A percentile compares a stretch with the other conserved stretches of the same genome.
These are phyloP conservation scores for Dryobates pubescens DNA, from an alignment of 2,797 vertebrate species.

Conservation along the genomic window DNA sequence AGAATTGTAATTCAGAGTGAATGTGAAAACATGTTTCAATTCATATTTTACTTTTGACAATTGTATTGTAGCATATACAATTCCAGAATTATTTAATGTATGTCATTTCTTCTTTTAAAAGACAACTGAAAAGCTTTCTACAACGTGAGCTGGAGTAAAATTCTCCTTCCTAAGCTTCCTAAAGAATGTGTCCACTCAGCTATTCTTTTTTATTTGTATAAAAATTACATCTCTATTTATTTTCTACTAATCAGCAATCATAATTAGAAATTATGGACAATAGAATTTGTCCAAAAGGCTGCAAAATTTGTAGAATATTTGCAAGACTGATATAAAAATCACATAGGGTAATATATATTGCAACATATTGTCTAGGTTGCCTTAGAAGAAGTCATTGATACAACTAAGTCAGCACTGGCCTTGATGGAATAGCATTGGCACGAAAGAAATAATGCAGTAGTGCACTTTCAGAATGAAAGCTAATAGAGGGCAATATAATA, in stretches of 20 bases:
- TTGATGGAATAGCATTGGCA: conserved; percentile 32
- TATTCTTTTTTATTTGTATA: not conserved
- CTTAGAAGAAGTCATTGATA: conserved; percentile 37
- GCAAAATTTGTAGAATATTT: conserved; percentile 30
- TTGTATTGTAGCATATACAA: not conserved
- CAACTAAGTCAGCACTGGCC: conserved; percentile 17
- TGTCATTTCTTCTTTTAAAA: conserved; percentile 8
- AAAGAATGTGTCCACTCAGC: not conserved
- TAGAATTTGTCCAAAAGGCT: not conserved
- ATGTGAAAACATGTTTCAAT: conserved; percentile 17
- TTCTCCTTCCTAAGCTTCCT: not conserved
- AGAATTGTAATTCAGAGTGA: not conserved
- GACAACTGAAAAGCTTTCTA: conserved; percentile 2
- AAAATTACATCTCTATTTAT: not conserved
- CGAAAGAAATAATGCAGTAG: conserved; percentile 56
- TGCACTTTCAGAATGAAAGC: conserved; percentile 34
- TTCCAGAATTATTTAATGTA: not conserved
- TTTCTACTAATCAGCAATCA: conserved; percentile 24
- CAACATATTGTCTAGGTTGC: not conserved
- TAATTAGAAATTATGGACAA: not conserved
- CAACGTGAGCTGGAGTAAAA: not conserved
- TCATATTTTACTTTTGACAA: not conserved
- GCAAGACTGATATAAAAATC: conserved; percentile 38
- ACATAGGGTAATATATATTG: conserved; percentile 8
- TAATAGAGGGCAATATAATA: conserved; percentile 56